Evolutionary conservation across 2,888 invertebrate species (phyloP).

Genomic region (Zelleria hepariella): DNA sequence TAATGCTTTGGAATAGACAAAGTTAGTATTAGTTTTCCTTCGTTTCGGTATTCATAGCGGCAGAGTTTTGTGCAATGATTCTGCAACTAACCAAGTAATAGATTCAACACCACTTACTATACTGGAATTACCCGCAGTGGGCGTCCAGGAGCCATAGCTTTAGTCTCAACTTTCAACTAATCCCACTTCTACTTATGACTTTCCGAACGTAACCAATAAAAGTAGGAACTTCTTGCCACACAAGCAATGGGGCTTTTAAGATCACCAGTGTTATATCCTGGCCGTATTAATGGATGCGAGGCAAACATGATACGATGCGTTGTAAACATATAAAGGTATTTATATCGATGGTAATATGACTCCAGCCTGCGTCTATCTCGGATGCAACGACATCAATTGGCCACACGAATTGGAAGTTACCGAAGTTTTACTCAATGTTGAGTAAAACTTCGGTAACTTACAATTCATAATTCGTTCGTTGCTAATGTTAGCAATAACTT

Average conservation of each 20-base stretch:
- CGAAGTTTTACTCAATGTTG: not conserved
- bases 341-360: not conserved
- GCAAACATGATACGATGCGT: not conserved
- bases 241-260: not conserved
- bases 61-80: no score
- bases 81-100: no score
- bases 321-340: no score
- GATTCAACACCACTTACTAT: no score
- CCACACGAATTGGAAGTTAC: not conserved
- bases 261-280: not conserved
- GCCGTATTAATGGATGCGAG: not conserved
- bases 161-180: not conserved
- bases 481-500: no score
- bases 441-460: not conserved
- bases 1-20: no score
- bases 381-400: not conserved
- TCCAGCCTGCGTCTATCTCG: not conserved
- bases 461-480: no score
- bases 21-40: no score
- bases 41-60: no score
- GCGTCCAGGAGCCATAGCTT: not conserved
- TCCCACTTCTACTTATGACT: not conserved
- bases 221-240: not conserved
- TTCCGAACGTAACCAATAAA: not conserved
- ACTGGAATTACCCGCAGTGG: not conserved